phyloP scores from a whole-genome alignment of 2,797 vertebrate species.

The Pampus argenteus region DNA sequence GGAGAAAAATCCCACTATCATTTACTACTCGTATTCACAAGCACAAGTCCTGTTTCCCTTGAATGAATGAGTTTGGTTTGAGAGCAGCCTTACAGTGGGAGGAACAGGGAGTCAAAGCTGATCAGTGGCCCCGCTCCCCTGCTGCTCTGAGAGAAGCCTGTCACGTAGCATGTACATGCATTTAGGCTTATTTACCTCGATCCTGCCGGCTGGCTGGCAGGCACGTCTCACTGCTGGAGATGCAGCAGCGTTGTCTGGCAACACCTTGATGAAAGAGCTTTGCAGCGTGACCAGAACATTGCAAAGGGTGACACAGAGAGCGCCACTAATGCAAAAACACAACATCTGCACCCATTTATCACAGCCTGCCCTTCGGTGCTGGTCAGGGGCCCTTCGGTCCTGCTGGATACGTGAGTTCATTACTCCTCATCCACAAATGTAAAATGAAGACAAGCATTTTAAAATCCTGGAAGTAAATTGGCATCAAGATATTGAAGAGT shows the following conservation, averaged over 20 bases:
- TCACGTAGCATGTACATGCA: conserved; percentile 75
- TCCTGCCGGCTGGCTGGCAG: conserved; percentile 67
- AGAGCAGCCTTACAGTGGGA: conserved; percentile 40
- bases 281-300: conserved; percentile 37
- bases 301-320: conserved; percentile 42
- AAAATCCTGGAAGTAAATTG: conserved; percentile 40
- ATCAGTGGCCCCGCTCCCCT: conserved; percentile 52
- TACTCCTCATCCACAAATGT: conserved; percentile 33
- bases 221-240: conserved; percentile 82
- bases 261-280: conserved; percentile 70
- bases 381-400: conserved; percentile 24
- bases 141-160: conserved; percentile 65
- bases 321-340: conserved; percentile 34
- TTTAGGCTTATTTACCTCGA: conserved; percentile 81
- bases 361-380: conserved; percentile 29
- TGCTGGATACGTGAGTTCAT: conserved; percentile 19
- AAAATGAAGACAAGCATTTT: conserved; percentile 42
- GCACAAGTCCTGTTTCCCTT: conserved; percentile 42
- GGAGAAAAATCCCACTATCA: conserved; percentile 38
- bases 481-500: conserved; percentile 43
- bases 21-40: conserved; percentile 46
- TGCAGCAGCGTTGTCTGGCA: conserved; percentile 77
- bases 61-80: conserved; percentile 34
- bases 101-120: conserved; percentile 46
- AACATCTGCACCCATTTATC: conserved; percentile 57